A percentile compares a stretch with the other conserved stretches of the same genome.
Conservation (phyloP, 92 coral and sea anemone genomes). For the Blastomussa wellsi region DNA sequence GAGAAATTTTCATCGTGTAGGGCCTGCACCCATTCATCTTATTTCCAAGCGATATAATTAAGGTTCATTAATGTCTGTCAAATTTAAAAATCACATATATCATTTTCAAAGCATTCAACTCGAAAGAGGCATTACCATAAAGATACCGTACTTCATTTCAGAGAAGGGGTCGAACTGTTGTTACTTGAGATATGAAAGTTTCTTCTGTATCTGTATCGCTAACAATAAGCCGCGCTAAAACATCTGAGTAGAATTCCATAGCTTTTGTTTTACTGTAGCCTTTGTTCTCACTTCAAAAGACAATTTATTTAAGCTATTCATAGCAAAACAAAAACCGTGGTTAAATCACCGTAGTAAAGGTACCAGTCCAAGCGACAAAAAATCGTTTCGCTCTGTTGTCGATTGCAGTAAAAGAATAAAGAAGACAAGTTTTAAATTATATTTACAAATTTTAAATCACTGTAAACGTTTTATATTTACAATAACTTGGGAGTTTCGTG, state of each 20-base stretch:
- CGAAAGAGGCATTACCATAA: not conserved
- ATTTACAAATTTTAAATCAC: not conserved
- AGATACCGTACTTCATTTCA: not conserved
- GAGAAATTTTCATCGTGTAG: slow-evolving; percentile 23
- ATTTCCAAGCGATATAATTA: slow-evolving; percentile 28
- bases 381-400: not conserved
- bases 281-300: slow-evolving; percentile 39
- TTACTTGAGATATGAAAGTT: not conserved
- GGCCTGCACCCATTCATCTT: slow-evolving; percentile 24
- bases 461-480: not conserved
- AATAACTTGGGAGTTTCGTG: not conserved
- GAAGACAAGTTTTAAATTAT: not conserved
- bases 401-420: slow-evolving; percentile 6
- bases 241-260: slow-evolving; percentile 44
- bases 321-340: slow-evolving; percentile 25
- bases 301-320: slow-evolving; percentile 41
- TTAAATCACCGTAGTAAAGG: slow-evolving; percentile 3
- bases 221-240: slow-evolving; percentile 22
- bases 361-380: slow-evolving; percentile 1
- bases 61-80: slow-evolving; percentile 30
- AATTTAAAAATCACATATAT: slow-evolving; percentile 10
- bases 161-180: not conserved
- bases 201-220: slow-evolving; percentile 8
- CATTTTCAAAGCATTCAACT: not conserved
- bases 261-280: slow-evolving; percentile 32